phyloP scores from a whole-genome alignment of 2,888 invertebrate species.

The Idaea aversata region DNA sequence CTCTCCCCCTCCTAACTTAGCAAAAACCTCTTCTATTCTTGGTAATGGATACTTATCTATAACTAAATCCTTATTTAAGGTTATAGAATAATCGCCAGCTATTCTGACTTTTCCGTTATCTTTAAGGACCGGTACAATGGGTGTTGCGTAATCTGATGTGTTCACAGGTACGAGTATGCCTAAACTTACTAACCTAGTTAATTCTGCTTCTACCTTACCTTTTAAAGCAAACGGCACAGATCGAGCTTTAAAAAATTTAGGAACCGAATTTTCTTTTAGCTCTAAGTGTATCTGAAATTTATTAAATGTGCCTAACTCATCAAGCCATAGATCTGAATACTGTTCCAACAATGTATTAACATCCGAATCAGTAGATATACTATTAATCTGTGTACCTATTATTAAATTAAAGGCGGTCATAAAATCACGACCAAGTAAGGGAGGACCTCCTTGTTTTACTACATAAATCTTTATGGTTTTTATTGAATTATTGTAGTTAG shows the following conservation, averaged over 20 bases:
- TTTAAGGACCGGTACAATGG: constrained; percentile 28
- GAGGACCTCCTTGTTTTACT: constrained; percentile 5
- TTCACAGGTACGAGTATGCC: constrained; percentile 31
- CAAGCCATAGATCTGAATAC: constrained; percentile 18
- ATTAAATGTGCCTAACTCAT: constrained; percentile 23
- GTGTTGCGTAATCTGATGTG: constrained; percentile 26
- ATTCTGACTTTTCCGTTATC: constrained; percentile 19
- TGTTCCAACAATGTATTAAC: neutral
- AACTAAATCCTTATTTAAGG: constrained; percentile 27
- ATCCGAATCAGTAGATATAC: constrained; percentile 18
- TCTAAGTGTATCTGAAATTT: constrained; percentile 19
- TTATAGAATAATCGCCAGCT: constrained; percentile 19
- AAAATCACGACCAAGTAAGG: constrained; percentile 5
- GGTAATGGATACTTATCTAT: constrained; percentile 34
- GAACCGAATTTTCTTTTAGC: constrained; percentile 19
- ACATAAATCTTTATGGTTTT: neutral
- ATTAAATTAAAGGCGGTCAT: constrained; percentile 6
- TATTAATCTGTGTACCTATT: neutral
- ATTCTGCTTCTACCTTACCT: constrained; percentile 31
- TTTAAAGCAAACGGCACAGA: constrained; percentile 33
- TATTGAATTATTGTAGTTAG: neutral
- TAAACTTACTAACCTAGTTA: constrained; percentile 22
- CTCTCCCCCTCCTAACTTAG: constrained; percentile 25
- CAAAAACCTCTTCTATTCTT: constrained; percentile 29
- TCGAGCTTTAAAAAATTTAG: constrained; percentile 31